Evolutionary conservation across 2,797 vertebrate genomes (phyloP), one percentile per base, ranked within the genome.

Genomic region (Antrozous pallidus): DNA sequence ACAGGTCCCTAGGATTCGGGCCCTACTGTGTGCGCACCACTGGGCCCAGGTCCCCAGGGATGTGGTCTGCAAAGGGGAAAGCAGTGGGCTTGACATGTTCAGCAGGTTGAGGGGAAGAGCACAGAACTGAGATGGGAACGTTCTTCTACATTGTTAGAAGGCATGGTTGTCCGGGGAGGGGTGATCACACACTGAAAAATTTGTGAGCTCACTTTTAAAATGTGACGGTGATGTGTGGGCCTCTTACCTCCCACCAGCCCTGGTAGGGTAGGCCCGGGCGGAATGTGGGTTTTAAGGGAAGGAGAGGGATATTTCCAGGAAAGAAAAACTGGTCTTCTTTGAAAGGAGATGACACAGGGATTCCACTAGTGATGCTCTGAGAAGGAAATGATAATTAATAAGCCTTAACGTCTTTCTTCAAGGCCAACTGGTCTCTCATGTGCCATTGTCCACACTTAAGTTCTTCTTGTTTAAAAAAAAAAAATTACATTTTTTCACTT

Each of bases 401-500:
- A 42, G 22, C 31, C 54, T 67, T 42, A 81, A 20, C 11, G 12
- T 75, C 36, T 49, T 58, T 26, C 38, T 38, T 51, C 40, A 33
- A 47, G 24, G 73, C 13, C 31, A 33, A 0, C 5, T 45, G 17
- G 24, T 83, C 45, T 77, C 77, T 74, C 24, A 26, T 0, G 0
- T 61, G 24, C 28, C 36, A 9, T 11, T 33, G 49, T 17, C 42
- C 65, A 91, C 28, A 4, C 45, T 71, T 61, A 56, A 78, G 3
- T 90, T 78, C 24, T 74, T 79, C 47, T 70, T 93, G 45, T 22
- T 65, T 74, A 75, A 54, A 28, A n/a, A 40, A 67, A 87, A 49
- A 31, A 10, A 14, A 73, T 40, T 38, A 31, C 33, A 14, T 79
- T 63, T 84, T 45, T 80, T 80, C 14, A 71, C 31, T 90, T 94